These are phyloP conservation scores for Orgyia antiqua DNA, from an alignment of 2,888 invertebrate species.

Conservation along the genomic window DNA sequence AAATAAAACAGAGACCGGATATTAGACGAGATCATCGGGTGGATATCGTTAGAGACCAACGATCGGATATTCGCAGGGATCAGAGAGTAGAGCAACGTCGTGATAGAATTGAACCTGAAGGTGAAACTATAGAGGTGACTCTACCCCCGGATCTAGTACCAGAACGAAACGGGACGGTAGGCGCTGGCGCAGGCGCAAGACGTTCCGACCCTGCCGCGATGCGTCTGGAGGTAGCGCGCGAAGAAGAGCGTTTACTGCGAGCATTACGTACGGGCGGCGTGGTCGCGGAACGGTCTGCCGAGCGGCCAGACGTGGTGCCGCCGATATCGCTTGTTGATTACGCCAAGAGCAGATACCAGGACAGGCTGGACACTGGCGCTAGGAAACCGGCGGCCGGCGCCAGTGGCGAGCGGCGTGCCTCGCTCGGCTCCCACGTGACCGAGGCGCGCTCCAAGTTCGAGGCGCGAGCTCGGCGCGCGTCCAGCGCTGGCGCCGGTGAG, in stretches of 20 bases:
- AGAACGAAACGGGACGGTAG: constrained; percentile 61
- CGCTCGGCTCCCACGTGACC: constrained; percentile 70
- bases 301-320: constrained; percentile 70
- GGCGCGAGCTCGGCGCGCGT: constrained; percentile 69
- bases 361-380: constrained; percentile 73
- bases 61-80: constrained; percentile 48
- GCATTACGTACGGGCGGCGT: constrained; percentile 85
- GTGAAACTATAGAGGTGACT: constrained; percentile 81
- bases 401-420: constrained; percentile 59
- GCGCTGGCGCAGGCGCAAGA: constrained; percentile 52
- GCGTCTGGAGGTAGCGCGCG: constrained; percentile 86
- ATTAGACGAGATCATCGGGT: constrained; percentile 64
- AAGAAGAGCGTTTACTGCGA: constrained; percentile 87
- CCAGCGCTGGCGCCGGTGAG: constrained; percentile 63
- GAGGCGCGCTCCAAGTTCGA: constrained; percentile 72
- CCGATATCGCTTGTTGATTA: constrained; percentile 80
- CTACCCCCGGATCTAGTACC: constrained; percentile 80
- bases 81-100: constrained; percentile 50
- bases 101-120: constrained; percentile 61
- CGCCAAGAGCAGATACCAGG: constrained; percentile 81
- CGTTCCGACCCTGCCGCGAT: constrained; percentile 73
- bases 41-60: constrained; percentile 52
- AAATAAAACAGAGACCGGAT: constrained; percentile 64
- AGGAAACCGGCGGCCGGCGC: constrained; percentile 66
- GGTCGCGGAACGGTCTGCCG: constrained; percentile 64